Evolutionary conservation across 2,888 invertebrate species (phyloP), one percentile per base, ranked within the genome.

Genomic region (Sylvicola cinctus): DNA sequence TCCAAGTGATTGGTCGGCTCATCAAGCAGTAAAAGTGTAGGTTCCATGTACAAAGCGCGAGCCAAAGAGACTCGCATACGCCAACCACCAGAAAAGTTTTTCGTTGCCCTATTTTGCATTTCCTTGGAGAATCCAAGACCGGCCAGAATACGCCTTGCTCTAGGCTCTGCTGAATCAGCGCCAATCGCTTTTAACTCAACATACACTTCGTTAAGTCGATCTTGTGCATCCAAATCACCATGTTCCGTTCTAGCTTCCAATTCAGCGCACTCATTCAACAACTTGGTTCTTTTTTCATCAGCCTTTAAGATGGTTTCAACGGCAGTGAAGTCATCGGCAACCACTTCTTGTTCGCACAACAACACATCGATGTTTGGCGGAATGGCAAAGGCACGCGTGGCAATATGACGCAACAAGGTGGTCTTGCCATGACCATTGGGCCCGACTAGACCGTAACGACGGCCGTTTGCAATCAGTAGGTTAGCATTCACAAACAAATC

Each of bases 1-100:
- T 98, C 98, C 46, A 98, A 75, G 61, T 98, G 98, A 62, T 99
- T 98, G 0, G 98, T 98, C 42, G 98, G 98, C 68, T 98, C 98
- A 61, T 99, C 98, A 23, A 98, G 74, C 54, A 99, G 65, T 16
- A 98, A 61, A n/a, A 98, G 61, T 2, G 96, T 95, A 1, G 98
- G 98, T 58, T 96, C 96, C 39, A 99, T 66, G 54, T 93, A 98
- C 14, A 99, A 62, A 3, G 98, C 96, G 53, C 95, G 70, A 2
- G 95, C 96, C 29, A 98, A 61, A 0, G 95, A 96, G 4, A 98
- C 95, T 50, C 98, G 76, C 98, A 99, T 99, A 43, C 98, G 70
- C 98, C 98, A 99, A 31, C 98, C 98, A 46, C 83, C 84, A 37
- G 84, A 84, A 54, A 84, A 84, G 53, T 81, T 78, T 57, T 81